Base-by-base conservation (phyloP, 2,113 vertebrate species). In the Lipophrys pholis region DNA sequence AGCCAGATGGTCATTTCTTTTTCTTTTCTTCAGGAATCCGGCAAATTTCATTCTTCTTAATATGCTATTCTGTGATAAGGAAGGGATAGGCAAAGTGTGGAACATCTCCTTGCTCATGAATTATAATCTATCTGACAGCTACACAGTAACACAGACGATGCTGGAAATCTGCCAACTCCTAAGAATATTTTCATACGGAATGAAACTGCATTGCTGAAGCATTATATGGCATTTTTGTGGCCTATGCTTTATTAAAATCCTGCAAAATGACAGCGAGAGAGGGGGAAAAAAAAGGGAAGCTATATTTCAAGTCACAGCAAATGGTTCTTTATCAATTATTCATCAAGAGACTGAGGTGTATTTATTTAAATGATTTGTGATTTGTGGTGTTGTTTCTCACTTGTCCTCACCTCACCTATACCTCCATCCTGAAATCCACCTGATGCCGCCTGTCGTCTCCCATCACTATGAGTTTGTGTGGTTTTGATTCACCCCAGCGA, bases 111-210 rank as follows among this genome's bases (percentile, higher is more conserved):
- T 69, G 59, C 84, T 83, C 79, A 82, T 88, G 77, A 88, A 87
- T 88, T 88, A 59, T 84, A 83, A 86, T 87, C 66, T 76, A 64
- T 80, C 64, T 87, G 81, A 92, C 87, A 86, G 79, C 73, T 36
- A 58, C 67, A 69, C 73, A 55, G 73, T 41, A 57, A 51, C 60
- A 54, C 45, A 43, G 48, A 68, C 54, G 40, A 73, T 58, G 48
- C 56, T 41, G 58, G 46, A 57, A 76, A 72, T 87, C 55, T 76
- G 71, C 65, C 52, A 30, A 42, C 9, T 52, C 43, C 69, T 81
- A 49, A 38, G 72, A 70, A 82, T 73, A 84, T 84, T 74, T 87
- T 73, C 58, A 81, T 65, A 53, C 57, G 58, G 70, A 87, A 77
- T 70, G 45, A 82, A 82, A 75, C 30, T 65, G 41, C 53, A 69